Percentiles rank a stretch among this genome's conserved stretches.
phyloP scores from a whole-genome alignment of 2,113 vertebrate genomes.

The Ceyx melanurus region DNA sequence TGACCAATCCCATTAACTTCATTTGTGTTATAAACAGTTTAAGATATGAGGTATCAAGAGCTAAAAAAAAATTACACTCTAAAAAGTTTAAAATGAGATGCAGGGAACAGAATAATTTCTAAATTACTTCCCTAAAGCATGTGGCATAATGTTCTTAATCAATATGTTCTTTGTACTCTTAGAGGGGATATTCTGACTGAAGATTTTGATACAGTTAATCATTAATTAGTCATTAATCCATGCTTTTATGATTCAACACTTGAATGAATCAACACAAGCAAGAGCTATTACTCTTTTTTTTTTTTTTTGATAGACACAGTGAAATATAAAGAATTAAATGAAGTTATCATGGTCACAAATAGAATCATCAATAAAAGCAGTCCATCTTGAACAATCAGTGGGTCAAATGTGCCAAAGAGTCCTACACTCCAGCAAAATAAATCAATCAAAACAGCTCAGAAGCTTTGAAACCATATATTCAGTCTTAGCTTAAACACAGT shows the following conservation, averaged over 20 bases:
- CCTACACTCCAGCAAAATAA: neutral
- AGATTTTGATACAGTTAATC: conserved; percentile 16
- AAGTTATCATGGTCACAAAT: neutral
- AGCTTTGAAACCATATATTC: neutral
- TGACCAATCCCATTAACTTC: neutral
- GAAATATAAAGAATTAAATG: conserved; percentile 1
- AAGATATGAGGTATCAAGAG: neutral
- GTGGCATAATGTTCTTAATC: neutral
- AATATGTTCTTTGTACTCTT: neutral
- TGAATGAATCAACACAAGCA: conserved; percentile 29
- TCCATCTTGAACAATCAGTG: neutral
- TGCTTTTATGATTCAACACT: conserved; percentile 15
- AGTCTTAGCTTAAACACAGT: neutral
- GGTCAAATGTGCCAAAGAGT: neutral
- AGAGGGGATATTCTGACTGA: conserved; percentile 3
- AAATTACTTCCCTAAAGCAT: neutral
- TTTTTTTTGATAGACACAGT: neutral
- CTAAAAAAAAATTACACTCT: neutral
- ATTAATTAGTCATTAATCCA: conserved; percentile 36
- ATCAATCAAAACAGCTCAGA: neutral
- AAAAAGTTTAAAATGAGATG: neutral
- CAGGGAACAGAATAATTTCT: neutral
- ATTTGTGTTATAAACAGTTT: neutral
- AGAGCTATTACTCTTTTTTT: conserved; percentile 25
- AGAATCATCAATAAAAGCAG: neutral